Evolutionary conservation across 37 sponge, comb jelly and placozoan species (phyloP), one percentile per base, ranked within the genome.

Genomic region (Cladorhizidae sp.): DNA sequence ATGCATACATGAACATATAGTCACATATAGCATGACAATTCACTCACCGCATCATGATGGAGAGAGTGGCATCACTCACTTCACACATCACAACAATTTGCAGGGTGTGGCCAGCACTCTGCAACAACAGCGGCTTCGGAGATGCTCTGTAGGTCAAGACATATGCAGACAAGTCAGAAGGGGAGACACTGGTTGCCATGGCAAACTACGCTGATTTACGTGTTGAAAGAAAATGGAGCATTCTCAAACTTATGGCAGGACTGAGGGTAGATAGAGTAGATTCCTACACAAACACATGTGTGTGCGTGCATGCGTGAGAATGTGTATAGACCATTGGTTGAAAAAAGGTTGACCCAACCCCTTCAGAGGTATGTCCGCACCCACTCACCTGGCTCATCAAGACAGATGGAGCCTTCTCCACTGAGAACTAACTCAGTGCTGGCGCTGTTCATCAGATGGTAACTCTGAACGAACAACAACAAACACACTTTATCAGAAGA

Each of bases 211-310:
- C n/a, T n/a, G 26, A 49, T 86, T 86, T 42, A 91, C 84, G 86
- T 88, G 70, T 84, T 64, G 77, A 81, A 96, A 21, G 39, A 33
- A 50, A 84, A 96, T 7, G 42, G 12, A 18, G 80, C 72, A 28
- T 57, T 52, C 3, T 88, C 81, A 80, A 96, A 96, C 49, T 72
- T 74, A 76, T 96, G 87, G 72, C 97, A 96, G 23, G 93, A 87
- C 45, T 76, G 59, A 1, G 89, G 86, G 1, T 39, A 78, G 26
- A 95, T 55, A 5, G 41, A 62, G 42, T 87, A 92, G 20, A 73
- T 67, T 29, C 89, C 89, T 88, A 45, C n/a, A 71, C 3, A 39
- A 22, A 71, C 12, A 45, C n/a, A n/a, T n/a, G n/a, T n/a, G n/a
- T n/a, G n/a, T n/a, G n/a, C n/a, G n/a, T n/a, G n/a, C n/a, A n/a